Conservation (phyloP, 2,888 invertebrate species). For the Scrobipalpa atriplicella region DNA sequence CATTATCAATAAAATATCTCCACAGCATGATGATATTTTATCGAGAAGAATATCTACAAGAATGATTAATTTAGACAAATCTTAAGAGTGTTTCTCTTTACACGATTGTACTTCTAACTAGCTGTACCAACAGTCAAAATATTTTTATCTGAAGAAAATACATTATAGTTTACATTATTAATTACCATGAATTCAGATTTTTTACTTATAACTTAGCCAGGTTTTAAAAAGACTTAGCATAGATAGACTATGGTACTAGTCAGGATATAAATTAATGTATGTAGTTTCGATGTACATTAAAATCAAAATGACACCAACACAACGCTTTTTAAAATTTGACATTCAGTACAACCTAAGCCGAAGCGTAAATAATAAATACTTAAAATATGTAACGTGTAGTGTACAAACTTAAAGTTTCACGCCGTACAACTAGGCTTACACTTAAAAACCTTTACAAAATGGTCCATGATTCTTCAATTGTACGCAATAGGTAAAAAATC, state of each 20-base stretch:
- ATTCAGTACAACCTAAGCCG: constrained; percentile 21
- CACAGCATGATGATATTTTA: neutral
- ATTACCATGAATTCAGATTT: neutral
- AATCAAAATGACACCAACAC: neutral
- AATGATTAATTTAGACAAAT: neutral
- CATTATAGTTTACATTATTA: too few species aligned
- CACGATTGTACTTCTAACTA: constrained; percentile 6
- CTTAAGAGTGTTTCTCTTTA: constrained; percentile 3
- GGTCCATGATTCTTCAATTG: constrained; percentile 69
- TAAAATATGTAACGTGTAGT: constrained; percentile 62
- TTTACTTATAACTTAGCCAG: too few species aligned
- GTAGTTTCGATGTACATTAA: neutral
- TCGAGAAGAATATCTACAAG: neutral
- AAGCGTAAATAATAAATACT: constrained; percentile 66
- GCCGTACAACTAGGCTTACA: constrained; percentile 46
- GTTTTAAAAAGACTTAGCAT: too few species aligned
- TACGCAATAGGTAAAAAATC: constrained; percentile 80
- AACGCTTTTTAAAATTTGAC: neutral
- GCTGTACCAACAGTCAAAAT: constrained; percentile 8
- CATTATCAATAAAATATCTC: neutral
- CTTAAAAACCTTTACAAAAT: constrained; percentile 60
- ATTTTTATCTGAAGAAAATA: neutral
- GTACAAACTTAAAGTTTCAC: constrained; percentile 46
- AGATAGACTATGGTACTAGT: too few species aligned
- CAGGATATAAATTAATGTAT: too few species aligned